phyloP scores from a whole-genome alignment of 2,113 vertebrate species.

The Tringa solitaria region DNA sequence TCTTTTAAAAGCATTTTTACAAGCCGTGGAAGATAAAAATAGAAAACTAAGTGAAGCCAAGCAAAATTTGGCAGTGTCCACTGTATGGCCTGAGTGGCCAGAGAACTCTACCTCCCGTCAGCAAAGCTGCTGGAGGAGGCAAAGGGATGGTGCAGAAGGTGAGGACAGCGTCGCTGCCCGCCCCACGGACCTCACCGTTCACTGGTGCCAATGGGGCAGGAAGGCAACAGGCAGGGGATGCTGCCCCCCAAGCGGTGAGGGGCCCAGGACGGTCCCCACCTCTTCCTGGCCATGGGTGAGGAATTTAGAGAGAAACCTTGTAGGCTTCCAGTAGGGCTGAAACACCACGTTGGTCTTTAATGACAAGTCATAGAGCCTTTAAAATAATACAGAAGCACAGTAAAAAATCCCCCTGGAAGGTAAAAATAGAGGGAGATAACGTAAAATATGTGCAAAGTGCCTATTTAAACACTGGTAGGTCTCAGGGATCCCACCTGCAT shows the following conservation, averaged over 20 bases:
- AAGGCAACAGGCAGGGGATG: rapidly evolving
- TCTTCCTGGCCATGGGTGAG: not conserved
- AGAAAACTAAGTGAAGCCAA: not conserved
- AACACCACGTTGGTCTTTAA: not conserved
- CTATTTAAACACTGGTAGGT: rapidly evolving
- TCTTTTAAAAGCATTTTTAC: slow-evolving; percentile 36
- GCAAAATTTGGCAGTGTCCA: not conserved
- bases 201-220: rapidly evolving
- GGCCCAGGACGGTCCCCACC: not conserved
- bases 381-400: not conserved
- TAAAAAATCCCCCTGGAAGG: not conserved
- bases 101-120: rapidly evolving
- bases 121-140: not conserved
- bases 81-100: not conserved
- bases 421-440: not conserved
- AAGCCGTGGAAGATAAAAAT: not conserved
- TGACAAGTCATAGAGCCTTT: not conserved
- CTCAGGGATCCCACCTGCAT: rapidly evolving
- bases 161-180: rapidly evolving
- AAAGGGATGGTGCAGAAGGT: rapidly evolving
- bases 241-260: rapidly evolving
- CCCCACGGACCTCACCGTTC: rapidly evolving
- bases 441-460: rapidly evolving
- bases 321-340: rapidly evolving
- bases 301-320: not conserved